phyloP scores from a whole-genome alignment of 2,888 invertebrate species.

The Agrochola litura region DNA sequence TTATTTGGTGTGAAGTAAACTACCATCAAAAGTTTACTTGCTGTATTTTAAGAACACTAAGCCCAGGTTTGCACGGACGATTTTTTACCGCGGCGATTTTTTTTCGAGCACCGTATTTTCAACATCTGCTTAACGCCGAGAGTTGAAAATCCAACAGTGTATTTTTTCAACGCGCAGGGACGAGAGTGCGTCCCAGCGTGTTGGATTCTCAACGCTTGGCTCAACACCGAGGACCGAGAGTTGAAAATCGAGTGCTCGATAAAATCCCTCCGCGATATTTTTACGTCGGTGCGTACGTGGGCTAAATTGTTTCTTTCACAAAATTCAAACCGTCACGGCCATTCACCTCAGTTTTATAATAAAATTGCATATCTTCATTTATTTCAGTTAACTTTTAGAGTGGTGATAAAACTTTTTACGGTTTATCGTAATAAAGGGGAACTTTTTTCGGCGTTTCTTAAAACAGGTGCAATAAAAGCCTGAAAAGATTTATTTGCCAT shows the following conservation, averaged over 20 bases:
- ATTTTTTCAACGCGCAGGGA: no score
- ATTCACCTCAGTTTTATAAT: conserved; percentile 51
- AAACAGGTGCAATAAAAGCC: conserved; percentile 44
- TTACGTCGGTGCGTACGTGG: no score
- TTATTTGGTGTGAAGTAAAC: conserved; percentile 5
- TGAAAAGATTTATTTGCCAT: conserved; percentile 51
- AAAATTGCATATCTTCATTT: conserved; percentile 61
- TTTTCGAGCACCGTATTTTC: no score
- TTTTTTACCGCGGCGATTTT: no score
- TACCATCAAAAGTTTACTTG: background rate
- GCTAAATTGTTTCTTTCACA: conserved; percentile 10
- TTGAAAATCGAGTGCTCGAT: no score
- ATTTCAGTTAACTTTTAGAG: conserved; percentile 42
- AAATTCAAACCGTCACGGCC: conserved; percentile 22
- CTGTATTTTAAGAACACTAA: conserved; percentile 9
- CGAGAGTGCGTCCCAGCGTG: no score
- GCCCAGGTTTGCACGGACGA: no score
- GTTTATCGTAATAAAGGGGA: conserved; percentile 36
- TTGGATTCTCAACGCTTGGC: no score
- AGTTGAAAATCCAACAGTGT: no score
- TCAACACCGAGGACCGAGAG: no score
- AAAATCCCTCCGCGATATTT: no score
- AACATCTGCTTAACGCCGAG: no score
- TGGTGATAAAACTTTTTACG: conserved; percentile 59
- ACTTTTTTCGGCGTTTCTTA: conserved; percentile 38